These are phyloP conservation scores for Tortrix viridana DNA, from an alignment of 2,888 invertebrate species.

Conservation along the genomic window DNA sequence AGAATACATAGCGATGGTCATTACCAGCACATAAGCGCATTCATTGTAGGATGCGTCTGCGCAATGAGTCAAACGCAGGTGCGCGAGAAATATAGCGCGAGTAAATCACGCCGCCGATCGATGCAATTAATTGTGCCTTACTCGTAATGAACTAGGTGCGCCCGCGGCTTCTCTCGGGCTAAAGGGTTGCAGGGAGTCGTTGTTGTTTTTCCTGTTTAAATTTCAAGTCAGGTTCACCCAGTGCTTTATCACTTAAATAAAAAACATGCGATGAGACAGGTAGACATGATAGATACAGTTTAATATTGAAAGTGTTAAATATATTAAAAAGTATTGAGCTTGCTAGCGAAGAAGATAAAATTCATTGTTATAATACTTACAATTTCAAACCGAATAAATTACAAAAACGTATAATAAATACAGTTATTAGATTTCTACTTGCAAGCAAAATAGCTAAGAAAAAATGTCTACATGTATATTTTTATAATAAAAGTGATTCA, in stretches of 20 bases:
- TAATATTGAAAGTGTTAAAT: no score
- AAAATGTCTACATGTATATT: neutral
- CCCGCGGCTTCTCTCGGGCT: conserved; percentile 24
- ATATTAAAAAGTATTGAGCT: no score
- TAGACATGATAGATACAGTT: no score
- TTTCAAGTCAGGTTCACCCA: conserved; percentile 6
- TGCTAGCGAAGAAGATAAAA: no score
- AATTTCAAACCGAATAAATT: no score
- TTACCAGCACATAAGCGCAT: conserved; percentile 37
- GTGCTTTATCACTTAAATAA: conserved; percentile 9
- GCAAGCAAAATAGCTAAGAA: no score
- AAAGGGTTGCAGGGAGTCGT: conserved; percentile 5
- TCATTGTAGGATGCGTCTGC: conserved; percentile 45
- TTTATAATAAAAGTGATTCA: neutral
- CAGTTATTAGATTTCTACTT: no score
- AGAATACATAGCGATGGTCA: conserved; percentile 34
- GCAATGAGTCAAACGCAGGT: conserved; percentile 77
- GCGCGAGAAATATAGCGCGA: conserved; percentile 61
- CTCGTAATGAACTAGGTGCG: conserved; percentile 34
- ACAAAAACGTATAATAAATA: no score
- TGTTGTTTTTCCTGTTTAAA: conserved; percentile 9
- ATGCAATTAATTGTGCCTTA: conserved; percentile 61
- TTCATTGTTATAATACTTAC: no score
- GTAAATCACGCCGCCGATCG: conserved; percentile 70
- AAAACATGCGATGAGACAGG: no score